phyloP scores from a whole-genome alignment of 2,113 vertebrate genomes.

The Colius striatus region DNA sequence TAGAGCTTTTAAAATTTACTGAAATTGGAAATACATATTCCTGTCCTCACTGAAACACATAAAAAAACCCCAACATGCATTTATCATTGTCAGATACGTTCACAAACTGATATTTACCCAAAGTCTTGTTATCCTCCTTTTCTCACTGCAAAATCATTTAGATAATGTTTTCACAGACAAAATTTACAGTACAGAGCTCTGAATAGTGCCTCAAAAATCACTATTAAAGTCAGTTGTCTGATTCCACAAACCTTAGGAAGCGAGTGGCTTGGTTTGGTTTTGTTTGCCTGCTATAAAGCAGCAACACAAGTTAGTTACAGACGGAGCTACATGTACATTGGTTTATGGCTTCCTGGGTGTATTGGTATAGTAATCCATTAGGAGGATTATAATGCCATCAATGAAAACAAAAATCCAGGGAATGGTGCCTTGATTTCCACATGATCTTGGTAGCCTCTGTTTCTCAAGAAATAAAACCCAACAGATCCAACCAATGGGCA shows the following conservation, averaged over 20 bases:
- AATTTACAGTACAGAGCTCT: background rate
- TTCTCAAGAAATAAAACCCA: background rate
- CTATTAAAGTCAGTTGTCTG: conserved; percentile 9
- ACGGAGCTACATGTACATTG: background rate
- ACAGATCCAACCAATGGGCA: background rate
- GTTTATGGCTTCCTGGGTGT: background rate
- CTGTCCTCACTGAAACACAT: background rate
- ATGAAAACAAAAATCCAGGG: background rate
- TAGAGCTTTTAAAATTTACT: background rate
- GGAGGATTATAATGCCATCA: background rate
- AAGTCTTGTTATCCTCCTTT: background rate
- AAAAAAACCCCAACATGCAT: background rate
- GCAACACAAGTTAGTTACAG: background rate
- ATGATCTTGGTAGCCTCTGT: background rate
- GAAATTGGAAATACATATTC: background rate
- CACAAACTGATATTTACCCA: background rate
- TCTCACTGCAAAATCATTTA: background rate
- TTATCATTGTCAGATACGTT: background rate
- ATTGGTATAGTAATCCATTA: background rate
- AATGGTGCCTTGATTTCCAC: background rate
- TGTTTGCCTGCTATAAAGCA: accelerated
- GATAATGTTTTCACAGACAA: background rate
- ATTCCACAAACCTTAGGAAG: conserved; percentile 1
- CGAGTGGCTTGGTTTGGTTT: background rate
- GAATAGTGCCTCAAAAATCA: background rate